phyloP scores from a whole-genome alignment of 2,113 vertebrate species.

The Oreochromis aureus region DNA sequence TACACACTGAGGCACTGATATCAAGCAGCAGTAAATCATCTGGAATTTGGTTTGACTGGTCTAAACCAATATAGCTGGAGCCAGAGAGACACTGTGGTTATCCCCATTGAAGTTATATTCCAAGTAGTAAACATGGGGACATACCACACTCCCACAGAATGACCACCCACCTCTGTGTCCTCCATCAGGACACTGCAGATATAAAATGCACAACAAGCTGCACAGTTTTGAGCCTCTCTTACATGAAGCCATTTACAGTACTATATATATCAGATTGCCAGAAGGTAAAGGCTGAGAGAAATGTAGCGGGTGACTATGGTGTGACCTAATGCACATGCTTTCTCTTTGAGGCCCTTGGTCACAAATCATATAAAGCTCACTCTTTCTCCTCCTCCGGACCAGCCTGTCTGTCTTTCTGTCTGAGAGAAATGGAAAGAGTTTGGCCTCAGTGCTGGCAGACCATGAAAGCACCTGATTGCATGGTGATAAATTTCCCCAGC shows the following conservation, averaged over 20 bases:
- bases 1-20: neutral
- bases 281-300: constrained; percentile 3
- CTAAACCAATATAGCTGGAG: constrained; percentile 5
- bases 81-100: constrained; percentile 5
- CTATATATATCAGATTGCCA: neutral
- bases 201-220: neutral
- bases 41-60: constrained; percentile 4
- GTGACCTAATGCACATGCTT: neutral
- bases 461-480: neutral
- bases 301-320: neutral
- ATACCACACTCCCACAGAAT: neutral
- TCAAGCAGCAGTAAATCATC: constrained; percentile 24
- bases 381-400: neutral
- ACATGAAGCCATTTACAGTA: neutral
- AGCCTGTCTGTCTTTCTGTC: neutral
- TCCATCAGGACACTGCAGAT: neutral
- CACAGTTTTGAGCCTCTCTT: neutral
- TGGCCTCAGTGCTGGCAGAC: neutral
- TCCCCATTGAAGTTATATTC: neutral
- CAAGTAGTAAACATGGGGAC: constrained; percentile 26
- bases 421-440: constrained; percentile 1
- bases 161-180: constrained; percentile 42
- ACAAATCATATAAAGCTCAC: constrained; percentile 1
- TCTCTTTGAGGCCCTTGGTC: neutral
- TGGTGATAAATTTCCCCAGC: neutral